These are phyloP conservation scores for Macquaria ambigua DNA, from an alignment of 2,113 vertebrate species.

Conservation along the genomic window DNA sequence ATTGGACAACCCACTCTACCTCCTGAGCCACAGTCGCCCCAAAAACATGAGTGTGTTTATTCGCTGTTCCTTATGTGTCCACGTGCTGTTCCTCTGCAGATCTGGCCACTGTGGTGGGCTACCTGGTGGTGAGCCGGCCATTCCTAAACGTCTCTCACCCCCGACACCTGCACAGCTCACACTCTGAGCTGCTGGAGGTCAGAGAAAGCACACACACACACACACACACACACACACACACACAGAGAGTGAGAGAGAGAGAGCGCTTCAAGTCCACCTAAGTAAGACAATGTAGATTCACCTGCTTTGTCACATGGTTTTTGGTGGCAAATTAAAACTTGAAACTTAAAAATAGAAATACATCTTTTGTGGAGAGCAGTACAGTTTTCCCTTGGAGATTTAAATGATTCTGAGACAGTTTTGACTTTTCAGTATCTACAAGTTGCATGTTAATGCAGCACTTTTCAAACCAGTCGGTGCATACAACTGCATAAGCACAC, in stretches of 20 bases:
- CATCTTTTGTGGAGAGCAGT: neutral
- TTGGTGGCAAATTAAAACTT: neutral
- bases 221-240: neutral
- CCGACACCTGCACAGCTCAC: slow-evolving; percentile 90
- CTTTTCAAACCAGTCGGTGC: neutral
- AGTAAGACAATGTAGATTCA: neutral
- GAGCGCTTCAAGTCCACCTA: neutral
- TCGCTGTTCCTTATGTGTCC: neutral
- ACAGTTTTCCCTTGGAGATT: neutral
- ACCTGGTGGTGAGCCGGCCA: slow-evolving; percentile 95
- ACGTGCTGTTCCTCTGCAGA: slow-evolving; percentile 81
- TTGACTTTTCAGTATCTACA: too few relatives aligned
- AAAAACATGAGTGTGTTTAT: neutral
- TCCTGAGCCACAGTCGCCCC: too few relatives aligned
- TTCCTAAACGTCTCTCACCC: slow-evolving; percentile 91
- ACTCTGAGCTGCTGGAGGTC: slow-evolving; percentile 95
- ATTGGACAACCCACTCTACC: too few relatives aligned
- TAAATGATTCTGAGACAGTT: neutral
- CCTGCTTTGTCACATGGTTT: neutral
- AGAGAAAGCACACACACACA: slow-evolving; percentile 25
- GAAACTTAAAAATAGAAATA: neutral
- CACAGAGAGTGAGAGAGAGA: too few relatives aligned
- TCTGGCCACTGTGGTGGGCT: slow-evolving; percentile 96
- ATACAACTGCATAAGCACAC: neutral
- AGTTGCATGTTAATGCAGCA: neutral